Base-by-base conservation (phyloP, 2,113 vertebrate genomes). In the Alces alces region DNA sequence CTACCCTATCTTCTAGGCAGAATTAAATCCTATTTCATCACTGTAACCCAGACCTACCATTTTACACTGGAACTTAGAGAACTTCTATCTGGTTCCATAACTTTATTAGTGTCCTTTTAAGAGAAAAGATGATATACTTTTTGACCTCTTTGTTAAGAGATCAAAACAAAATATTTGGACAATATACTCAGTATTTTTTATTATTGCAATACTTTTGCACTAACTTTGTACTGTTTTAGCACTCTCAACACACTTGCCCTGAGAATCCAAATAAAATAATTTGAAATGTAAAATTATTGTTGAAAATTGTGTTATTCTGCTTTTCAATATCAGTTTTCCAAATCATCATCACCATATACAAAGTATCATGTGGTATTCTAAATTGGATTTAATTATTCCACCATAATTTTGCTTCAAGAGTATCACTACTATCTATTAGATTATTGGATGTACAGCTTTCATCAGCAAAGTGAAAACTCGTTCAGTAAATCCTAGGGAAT, bases 321-420 rank as follows among this genome's bases (percentile, higher is more conserved):
- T 83, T 96, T 96, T 85, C n/a, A 61, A 17, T 85, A 70, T 58
- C 2, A 93, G 11, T 92, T 97, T 94, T 76, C 52, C 64, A 95
- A 70, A 28, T 82, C 64, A 47, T 14, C 70, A 92, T 87, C 15
- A 79, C 30, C 12, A 80, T 64, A 47, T 50, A 70, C 19, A 90
- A 90, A 95, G 8, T 8, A 66, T 80, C 47, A 47, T 54, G 13
- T 87, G 39, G 23, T 91, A 52, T 83, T 64, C 39, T 73, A 91
- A 91, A 86, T 47, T 92, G 25, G 7, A 73, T 43, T 54, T 33
- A 92, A 73, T 96, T 80, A 87, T 50, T 30, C 12, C 19, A 36
- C 36, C 91, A 11, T 66, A 85, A 93, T 95, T 89, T 97, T 91
- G 55, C 55, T 97, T 92, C 45, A 57, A 91, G 30, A 92, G 50